Evolutionary conservation across 2,113 vertebrate genomes (phyloP), one percentile per base, ranked within the genome.

Genomic region (Cinclus mexicanus): DNA sequence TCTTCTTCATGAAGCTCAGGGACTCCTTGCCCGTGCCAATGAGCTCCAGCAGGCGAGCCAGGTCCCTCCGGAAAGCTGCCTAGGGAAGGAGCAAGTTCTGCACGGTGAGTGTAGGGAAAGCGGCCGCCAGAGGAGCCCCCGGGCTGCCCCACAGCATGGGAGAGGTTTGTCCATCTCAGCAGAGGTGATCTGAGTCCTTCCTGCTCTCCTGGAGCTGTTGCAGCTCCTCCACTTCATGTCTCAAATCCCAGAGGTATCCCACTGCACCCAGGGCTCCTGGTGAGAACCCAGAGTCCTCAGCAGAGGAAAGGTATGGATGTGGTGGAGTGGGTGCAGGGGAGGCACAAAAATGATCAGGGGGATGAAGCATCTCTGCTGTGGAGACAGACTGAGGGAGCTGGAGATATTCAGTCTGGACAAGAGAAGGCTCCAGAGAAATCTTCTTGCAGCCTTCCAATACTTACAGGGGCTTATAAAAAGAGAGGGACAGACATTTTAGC

Each of bases 1-100:
- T 98, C 91, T 98, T 98, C 98, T 99, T 99, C 99, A 99, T 99
- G 97, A 99, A 99, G 97, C 98, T 99, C 63, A 99, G 98, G 1
- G 99, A 99, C 84, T 99, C 99, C 94, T 99, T 99, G 59, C 99
- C 99, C 0, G 98, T 98, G 91, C 99, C 99, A 17, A 99, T 98
- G 94, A 99, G 98, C 91, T 99, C 99, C 98, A 99, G 97, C 57
- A 99, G 98, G 31, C 85, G 94, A 59, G 98, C 98, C 24, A 99
- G 91, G 92, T 99, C 98, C 4, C 97, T 98, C 94, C 94, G 98
- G 97, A 99, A 98, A 31, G 94, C 97, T 53, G 99, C 99, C 99
- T 99, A 92, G 67, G 86, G 69, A 87, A 91, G 71, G 74, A 82
- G 86, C 17, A 77, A 0, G 1, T 68, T 61, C 72, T 87, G 92